Evolutionary conservation across 2,888 invertebrate species (phyloP).

Genomic region (Fragum fragum): DNA sequence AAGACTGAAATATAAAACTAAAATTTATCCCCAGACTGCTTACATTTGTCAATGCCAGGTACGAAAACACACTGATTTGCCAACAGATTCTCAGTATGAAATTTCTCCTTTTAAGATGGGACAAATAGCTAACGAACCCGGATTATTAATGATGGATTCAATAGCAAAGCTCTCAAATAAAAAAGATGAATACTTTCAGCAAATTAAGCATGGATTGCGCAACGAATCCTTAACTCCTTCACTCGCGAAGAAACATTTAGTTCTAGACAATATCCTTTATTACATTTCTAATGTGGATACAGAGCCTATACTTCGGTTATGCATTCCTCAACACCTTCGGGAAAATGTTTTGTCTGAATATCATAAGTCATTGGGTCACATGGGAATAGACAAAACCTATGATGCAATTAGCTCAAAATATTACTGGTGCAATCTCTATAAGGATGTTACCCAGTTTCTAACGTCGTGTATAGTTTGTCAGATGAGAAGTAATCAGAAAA

Average conservation of each 20-base stretch:
- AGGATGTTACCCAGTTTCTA: not conserved
- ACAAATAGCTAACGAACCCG: not conserved
- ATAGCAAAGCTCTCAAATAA: not conserved
- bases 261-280: slow-evolving; percentile 1
- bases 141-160: not conserved
- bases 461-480: not conserved
- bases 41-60: slow-evolving; percentile 2
- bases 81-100: not conserved
- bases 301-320: not conserved
- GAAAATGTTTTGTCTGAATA: slow-evolving; percentile 9
- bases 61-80: not conserved
- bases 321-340: slow-evolving; percentile 1
- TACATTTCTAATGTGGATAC: slow-evolving; percentile 13
- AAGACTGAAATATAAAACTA: not conserved
- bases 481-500: slow-evolving; percentile 1
- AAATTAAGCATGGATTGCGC: slow-evolving; percentile 9
- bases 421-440: slow-evolving; percentile 10
- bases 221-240: not conserved
- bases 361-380: not conserved
- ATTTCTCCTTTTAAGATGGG: not conserved
- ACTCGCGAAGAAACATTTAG: not conserved
- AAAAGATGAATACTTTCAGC: slow-evolving; percentile 14
- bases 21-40: not conserved
- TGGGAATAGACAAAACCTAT: slow-evolving; percentile 17
- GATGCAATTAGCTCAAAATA: slow-evolving; percentile 15